These are phyloP conservation scores for Danio albolineatus DNA, from an alignment of 2,797 vertebrate species.

Conservation along the genomic window DNA sequence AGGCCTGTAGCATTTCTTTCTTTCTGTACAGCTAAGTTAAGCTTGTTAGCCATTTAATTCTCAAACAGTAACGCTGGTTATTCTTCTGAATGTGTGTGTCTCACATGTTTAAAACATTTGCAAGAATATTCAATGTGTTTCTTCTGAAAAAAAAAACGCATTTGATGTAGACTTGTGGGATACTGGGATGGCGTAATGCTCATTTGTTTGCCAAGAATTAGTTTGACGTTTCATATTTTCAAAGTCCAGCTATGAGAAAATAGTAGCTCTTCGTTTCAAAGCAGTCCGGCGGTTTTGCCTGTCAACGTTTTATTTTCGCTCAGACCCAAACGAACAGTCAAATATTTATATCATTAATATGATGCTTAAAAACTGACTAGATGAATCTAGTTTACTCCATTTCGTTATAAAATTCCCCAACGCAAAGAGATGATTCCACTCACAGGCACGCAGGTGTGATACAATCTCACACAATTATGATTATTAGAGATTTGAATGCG, in stretches of 20 bases:
- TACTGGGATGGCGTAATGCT: constrained; percentile 10
- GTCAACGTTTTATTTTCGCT: neutral
- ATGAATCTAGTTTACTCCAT: neutral
- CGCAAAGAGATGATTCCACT: neutral
- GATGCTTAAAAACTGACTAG: neutral
- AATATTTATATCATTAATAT: constrained; percentile 20
- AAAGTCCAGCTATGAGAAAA: constrained; percentile 9
- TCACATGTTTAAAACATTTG: constrained; percentile 7
- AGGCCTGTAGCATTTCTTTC: too few species aligned
- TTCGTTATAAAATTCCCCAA: neutral
- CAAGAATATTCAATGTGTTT: neutral
- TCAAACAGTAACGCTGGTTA: too few species aligned
- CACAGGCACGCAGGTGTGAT: neutral
- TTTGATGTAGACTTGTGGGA: constrained; percentile 19
- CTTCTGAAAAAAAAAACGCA: constrained; percentile 18
- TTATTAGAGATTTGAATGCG: constrained; percentile 17
- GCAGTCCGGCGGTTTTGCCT: neutral
- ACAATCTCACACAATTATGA: constrained; percentile 7
- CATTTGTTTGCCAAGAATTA: constrained; percentile 34
- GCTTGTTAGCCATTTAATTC: too few species aligned
- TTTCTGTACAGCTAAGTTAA: too few species aligned
- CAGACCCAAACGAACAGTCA: constrained; percentile 2
- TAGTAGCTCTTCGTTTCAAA: neutral
- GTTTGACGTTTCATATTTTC: constrained; percentile 40
- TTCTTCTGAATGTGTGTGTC: too few species aligned